Evolutionary conservation across 2,113 vertebrate species (phyloP).

Genomic region (Osmerus eperlanus): DNA sequence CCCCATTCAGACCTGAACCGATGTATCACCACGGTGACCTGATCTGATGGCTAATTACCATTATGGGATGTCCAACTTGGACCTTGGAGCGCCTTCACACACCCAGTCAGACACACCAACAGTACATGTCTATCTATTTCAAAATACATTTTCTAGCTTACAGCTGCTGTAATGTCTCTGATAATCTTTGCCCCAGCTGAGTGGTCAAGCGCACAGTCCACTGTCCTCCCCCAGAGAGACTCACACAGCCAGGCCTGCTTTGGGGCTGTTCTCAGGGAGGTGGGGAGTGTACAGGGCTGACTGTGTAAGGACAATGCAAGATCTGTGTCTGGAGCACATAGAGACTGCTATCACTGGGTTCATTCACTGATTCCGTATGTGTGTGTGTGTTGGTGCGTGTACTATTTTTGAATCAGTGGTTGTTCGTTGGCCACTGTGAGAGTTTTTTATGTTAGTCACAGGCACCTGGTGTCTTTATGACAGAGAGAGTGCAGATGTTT

Average conservation of each 20-base stretch:
- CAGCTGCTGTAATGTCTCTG: not conserved
- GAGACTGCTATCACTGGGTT: conserved; percentile 30
- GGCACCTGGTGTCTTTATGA: conserved; percentile 36
- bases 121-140: not conserved
- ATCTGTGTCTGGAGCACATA: conserved; percentile 32
- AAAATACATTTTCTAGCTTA: not conserved
- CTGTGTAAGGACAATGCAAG: conserved; percentile 50
- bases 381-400: conserved; percentile 14
- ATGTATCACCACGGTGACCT: conserved; percentile 73
- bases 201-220: no score
- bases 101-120: conserved; percentile 8
- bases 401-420: not conserved
- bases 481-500: conserved; percentile 31
- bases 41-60: conserved; percentile 38
- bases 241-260: no score
- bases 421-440: conserved; percentile 24
- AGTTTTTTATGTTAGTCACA: conserved; percentile 15
- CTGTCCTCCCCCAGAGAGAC: no score
- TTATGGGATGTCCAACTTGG: conserved; percentile 36
- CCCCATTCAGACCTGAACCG: conserved; percentile 68
- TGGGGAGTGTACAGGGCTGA: conserved; percentile 34
- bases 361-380: conserved; percentile 37
- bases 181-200: no score
- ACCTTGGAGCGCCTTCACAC: not conserved
- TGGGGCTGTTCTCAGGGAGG: conserved; percentile 7